Evolutionary conservation across 2,888 invertebrate genomes (phyloP).

Genomic region (Fragum sueziense): DNA sequence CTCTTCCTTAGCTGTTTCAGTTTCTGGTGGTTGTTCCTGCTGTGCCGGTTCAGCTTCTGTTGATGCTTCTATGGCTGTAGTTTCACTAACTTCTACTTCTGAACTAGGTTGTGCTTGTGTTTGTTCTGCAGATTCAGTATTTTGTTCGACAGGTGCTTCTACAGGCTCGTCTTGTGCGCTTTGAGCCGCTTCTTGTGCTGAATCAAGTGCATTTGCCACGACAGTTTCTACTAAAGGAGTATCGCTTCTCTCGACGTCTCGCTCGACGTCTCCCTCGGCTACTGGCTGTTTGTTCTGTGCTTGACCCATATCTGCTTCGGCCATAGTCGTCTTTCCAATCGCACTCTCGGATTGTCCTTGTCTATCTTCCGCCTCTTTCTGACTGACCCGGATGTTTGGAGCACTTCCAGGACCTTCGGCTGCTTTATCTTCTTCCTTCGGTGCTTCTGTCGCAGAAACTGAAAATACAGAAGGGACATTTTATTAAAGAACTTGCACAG

Average conservation of each 20-base stretch:
- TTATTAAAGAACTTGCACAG: too few relatives aligned
- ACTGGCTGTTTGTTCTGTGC: conserved; percentile 26
- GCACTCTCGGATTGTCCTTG: conserved; percentile 45
- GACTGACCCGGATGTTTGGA: conserved; percentile 24
- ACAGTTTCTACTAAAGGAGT: conserved; percentile 35
- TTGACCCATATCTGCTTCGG: conserved; percentile 35
- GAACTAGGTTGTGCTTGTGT: neutral
- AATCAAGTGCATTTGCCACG: conserved; percentile 39
- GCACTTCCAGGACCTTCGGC: conserved; percentile 25
- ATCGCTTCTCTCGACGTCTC: conserved; percentile 21
- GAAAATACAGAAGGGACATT: conserved; percentile 23
- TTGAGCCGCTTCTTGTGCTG: neutral
- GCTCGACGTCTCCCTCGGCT: conserved; percentile 26
- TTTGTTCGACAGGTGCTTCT: neutral
- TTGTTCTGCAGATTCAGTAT: neutral
- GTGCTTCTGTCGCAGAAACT: conserved; percentile 18
- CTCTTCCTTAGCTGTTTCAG: conserved; percentile 2
- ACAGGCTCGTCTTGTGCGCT: neutral
- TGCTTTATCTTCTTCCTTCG: conserved; percentile 20
- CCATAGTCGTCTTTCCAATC: conserved; percentile 22
- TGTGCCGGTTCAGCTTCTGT: conserved; percentile 3
- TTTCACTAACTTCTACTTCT: conserved; percentile 7
- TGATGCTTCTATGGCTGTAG: neutral
- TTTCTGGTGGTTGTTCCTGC: neutral
- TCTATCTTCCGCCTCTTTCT: conserved; percentile 22